Evolutionary conservation across 92 coral and sea anemone genomes (phyloP).

Genomic region (Umimayanthus chanpuru): DNA sequence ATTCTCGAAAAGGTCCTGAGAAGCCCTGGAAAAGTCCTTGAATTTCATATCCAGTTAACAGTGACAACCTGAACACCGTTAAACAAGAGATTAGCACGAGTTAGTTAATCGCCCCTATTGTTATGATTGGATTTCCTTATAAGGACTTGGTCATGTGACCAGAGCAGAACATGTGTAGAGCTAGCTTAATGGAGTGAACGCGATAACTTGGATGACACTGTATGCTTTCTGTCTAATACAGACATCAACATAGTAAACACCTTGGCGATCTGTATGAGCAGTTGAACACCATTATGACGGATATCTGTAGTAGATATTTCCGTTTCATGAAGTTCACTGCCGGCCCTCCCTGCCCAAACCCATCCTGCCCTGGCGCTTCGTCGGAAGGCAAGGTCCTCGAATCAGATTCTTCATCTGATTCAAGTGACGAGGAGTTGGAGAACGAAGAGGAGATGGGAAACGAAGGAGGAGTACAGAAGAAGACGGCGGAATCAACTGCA

Average conservation of each 20-base stretch:
- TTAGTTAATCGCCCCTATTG: no score
- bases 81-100: no score
- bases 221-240: background rate
- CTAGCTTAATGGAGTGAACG: no score
- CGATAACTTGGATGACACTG: no score
- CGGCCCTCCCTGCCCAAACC: constrained; percentile 75
- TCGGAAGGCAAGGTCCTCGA: constrained; percentile 51
- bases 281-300: constrained; percentile 50
- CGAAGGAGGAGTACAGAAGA: background rate
- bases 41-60: no score
- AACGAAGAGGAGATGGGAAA: constrained; percentile 23
- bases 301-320: constrained; percentile 70
- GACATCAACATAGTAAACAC: constrained; percentile 53
- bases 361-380: constrained; percentile 69
- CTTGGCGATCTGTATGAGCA: constrained; percentile 50
- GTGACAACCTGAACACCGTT: no score
- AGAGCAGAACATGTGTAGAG: no score
- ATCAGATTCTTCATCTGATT: constrained; percentile 54
- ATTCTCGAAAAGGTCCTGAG: no score
- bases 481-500: background rate
- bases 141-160: no score
- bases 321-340: constrained; percentile 61
- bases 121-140: no score
- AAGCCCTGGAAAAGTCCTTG: no score
- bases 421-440: constrained; percentile 52